A percentile compares a stretch with the other conserved stretches of the same genome.
These are phyloP conservation scores for Planiliza haematocheilus DNA, from an alignment of 2,113 vertebrate species.

Conservation along the genomic window DNA sequence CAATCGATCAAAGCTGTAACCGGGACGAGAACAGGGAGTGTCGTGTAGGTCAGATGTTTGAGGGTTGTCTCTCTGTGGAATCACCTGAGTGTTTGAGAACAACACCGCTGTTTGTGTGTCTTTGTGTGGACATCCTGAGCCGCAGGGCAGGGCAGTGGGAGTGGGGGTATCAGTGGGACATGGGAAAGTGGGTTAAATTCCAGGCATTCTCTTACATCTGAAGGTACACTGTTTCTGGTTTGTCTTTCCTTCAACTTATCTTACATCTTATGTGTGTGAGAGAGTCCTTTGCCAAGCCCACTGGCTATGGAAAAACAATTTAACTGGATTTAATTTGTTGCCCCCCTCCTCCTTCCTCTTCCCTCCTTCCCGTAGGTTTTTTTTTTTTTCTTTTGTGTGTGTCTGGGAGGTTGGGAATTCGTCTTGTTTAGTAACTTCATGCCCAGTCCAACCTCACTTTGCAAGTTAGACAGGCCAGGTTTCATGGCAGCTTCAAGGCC, in stretches of 20 bases:
- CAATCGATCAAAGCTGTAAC: constrained; percentile 29
- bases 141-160: constrained; percentile 36
- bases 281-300: constrained; percentile 76
- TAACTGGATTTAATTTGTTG: constrained; percentile 82
- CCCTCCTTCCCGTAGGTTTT: constrained; percentile 45
- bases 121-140: constrained; percentile 8
- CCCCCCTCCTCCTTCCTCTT: constrained; percentile 39
- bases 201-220: constrained; percentile 71
- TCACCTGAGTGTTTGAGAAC: constrained; percentile 30
- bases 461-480: constrained; percentile 3
- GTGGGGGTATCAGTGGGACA: constrained; percentile 47
- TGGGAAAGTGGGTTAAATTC: constrained; percentile 79
- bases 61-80: neutral
- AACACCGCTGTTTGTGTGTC: constrained; percentile 12
- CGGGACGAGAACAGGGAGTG: neutral
- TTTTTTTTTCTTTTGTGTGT: constrained; percentile 57
- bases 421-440: constrained; percentile 59
- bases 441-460: constrained; percentile 26
- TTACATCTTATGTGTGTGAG: constrained; percentile 70
- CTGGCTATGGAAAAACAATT: constrained; percentile 85
- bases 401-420: constrained; percentile 72
- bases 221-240: constrained; percentile 52
- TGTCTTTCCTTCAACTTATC: constrained; percentile 70
- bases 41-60: constrained; percentile 21
- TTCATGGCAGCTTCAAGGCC: constrained; percentile 30